Conservation (phyloP, 2,888 invertebrate genomes). For the Sabatieria punctata region DNA sequence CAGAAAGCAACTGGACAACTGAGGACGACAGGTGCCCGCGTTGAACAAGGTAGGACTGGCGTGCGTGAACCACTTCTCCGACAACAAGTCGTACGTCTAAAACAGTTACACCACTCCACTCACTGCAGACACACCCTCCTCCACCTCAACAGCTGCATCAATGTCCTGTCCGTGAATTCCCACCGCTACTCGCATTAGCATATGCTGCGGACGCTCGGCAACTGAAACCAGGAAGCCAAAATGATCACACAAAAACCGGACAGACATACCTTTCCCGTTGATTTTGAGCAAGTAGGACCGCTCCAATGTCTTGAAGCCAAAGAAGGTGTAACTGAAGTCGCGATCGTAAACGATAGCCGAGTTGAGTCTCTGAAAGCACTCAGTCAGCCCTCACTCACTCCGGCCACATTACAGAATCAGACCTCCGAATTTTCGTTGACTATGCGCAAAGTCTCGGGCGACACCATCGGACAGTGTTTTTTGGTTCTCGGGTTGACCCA, state of each 20-base stretch:
- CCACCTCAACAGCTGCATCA: conserved; percentile 61
- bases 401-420: conserved; percentile 10
- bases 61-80: conserved; percentile 88
- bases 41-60: conserved; percentile 93
- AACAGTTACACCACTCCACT: conserved; percentile 7
- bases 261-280: conserved; percentile 48
- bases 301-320: conserved; percentile 97
- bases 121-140: too few relatives aligned
- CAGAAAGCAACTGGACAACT: conserved; percentile 82
- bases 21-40: conserved; percentile 73
- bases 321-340: conserved; percentile 90
- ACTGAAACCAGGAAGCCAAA: conserved; percentile 36
- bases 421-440: conserved; percentile 66
- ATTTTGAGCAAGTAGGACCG: conserved; percentile 82
- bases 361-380: conserved; percentile 47
- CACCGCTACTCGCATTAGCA: conserved; percentile 92
- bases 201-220: conserved; percentile 89
- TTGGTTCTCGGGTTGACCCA: conserved; percentile 54
- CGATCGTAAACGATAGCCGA: conserved; percentile 90
- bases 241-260: not conserved
- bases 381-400: not conserved
- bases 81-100: conserved; percentile 74
- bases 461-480: conserved; percentile 62
- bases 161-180: conserved; percentile 90
- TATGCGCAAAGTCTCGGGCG: conserved; percentile 58